A percentile compares a stretch with the other conserved stretches of the same genome.
Evolutionary conservation across 2,113 vertebrate species (phyloP).

Genomic region (Poeciliopsis retropinna): DNA sequence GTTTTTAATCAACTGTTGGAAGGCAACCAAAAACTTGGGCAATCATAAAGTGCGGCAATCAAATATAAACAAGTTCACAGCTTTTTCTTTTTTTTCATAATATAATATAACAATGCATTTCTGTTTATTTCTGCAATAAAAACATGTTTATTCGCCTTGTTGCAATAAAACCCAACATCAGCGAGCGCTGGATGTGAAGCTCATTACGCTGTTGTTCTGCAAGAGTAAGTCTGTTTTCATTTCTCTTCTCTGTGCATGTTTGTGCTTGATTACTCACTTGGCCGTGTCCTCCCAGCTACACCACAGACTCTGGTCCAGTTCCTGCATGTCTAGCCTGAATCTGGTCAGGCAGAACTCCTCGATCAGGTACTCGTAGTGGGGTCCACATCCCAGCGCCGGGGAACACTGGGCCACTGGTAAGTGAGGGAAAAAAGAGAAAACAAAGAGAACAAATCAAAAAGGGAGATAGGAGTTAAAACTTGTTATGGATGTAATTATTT

Average conservation of each 20-base stretch:
- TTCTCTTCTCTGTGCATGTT: neutral
- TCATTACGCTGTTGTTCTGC: neutral
- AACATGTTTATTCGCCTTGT: neutral
- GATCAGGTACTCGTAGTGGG: slow-evolving; percentile 79
- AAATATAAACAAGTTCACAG: neutral
- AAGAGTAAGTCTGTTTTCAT: slow-evolving; percentile 12
- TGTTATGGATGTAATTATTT: neutral
- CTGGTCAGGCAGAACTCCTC: slow-evolving; percentile 84
- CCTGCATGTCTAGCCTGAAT: slow-evolving; percentile 88
- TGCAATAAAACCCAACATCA: neutral
- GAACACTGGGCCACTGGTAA: slow-evolving; percentile 74
- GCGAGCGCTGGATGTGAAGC: neutral
- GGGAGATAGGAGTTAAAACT: neutral
- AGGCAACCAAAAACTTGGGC: slow-evolving; percentile 2
- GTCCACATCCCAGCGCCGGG: slow-evolving; percentile 75
- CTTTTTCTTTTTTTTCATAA: neutral
- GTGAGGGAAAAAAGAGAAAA: neutral
- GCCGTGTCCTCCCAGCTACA: slow-evolving; percentile 90
- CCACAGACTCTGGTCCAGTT: slow-evolving; percentile 83
- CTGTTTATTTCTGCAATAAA: neutral
- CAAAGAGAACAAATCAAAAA: neutral
- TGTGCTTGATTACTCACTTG: slow-evolving; percentile 78
- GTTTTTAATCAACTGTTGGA: slow-evolving; percentile 35
- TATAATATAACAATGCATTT: neutral
- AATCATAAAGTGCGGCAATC: neutral